Percentiles rank a stretch among this genome's conserved stretches.
Conservation (phyloP, 1,140 invertebrate genomes). For the Chlorops oryzae region DNA sequence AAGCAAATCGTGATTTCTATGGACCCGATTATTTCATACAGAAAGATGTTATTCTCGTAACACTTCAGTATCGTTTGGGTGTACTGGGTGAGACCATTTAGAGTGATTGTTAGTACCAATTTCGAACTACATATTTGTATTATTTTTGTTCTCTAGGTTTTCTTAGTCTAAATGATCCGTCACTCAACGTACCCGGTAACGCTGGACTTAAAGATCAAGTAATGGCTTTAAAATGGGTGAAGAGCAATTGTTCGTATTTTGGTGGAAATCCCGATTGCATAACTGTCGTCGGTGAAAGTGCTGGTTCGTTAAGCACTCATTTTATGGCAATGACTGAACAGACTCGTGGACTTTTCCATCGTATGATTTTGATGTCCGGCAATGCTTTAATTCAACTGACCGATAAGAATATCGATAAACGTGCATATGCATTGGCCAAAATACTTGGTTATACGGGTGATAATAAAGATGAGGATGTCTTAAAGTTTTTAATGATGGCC, state of each 20-base stretch:
- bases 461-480: conserved; percentile 31
- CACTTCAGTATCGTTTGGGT: conserved; percentile 51
- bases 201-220: conserved; percentile 60
- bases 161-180: conserved; percentile 29
- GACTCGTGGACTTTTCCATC: conserved; percentile 49
- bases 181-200: conserved; percentile 52
- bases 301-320: conserved; percentile 49
- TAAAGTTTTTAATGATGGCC: conserved; percentile 28
- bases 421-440: conserved; percentile 31
- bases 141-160: conserved; percentile 37
- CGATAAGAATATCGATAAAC: conserved; percentile 22
- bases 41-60: conserved; percentile 49
- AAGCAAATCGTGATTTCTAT: conserved; percentile 35
- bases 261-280: conserved; percentile 51
- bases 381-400: conserved; percentile 33
- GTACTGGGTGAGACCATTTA: conserved; percentile 38
- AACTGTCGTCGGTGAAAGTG: conserved; percentile 50
- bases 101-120: not conserved
- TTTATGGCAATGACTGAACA: conserved; percentile 56
- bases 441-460: conserved; percentile 37
- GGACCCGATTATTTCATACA: conserved; percentile 56
- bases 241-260: conserved; percentile 57
- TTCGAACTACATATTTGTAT: not conserved
- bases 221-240: conserved; percentile 60
- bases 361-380: conserved; percentile 47